Base-by-base conservation (phyloP, 2,888 invertebrate species). In the Chloroclystis v-ata region DNA sequence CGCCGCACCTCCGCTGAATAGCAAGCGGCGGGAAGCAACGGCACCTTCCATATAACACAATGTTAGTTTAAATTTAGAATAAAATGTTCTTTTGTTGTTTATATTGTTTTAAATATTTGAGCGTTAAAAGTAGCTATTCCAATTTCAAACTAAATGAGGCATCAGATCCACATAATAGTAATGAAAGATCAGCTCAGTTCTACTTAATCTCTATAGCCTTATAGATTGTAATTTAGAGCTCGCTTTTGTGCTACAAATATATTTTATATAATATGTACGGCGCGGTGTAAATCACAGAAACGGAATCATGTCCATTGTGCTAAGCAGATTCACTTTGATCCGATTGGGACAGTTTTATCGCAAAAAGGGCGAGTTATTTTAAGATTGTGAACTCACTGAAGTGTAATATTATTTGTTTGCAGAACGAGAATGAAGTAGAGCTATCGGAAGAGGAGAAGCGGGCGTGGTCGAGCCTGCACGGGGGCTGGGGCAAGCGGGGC, bases 401-500 rank as follows among this genome's bases (percentile, higher is more conserved):
- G 20, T 26, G 9, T 26, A 8, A 9, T 26, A 26, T 26, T 26
- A 16, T 33, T 35, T 35, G 6, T 35, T 66, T 66, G 10, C 66
- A 84, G 90, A 67, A 63, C 43, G 83, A 84, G 59, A 79, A 75
- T 58, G 85, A 84, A 60, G 49, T 82, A 73, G 82, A 89, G 59
- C 72, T 89, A 61, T 78, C 83, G 32, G 89, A 89, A 30, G 89
- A 90, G 75, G 89, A 90, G 13, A 92, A 92, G 66, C 75, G 91
- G 35, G 91, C 90, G 35, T 91, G 91, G 91, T 82, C 89, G 35
- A 89, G 83, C 60, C 76, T 90, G 51, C 85, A 89, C 57, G 89
- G 89, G 33, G 88, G 88, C 0, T 89, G 89, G 89, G 91, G 91
- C 46, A 92, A 92, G 62, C 76, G 91, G 8, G 90, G 83, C 6